Percentiles rank a stretch among this genome's conserved stretches.
These are phyloP conservation scores for Tachina fera DNA, from an alignment of 2,888 invertebrate genomes.

Conservation along the genomic window DNA sequence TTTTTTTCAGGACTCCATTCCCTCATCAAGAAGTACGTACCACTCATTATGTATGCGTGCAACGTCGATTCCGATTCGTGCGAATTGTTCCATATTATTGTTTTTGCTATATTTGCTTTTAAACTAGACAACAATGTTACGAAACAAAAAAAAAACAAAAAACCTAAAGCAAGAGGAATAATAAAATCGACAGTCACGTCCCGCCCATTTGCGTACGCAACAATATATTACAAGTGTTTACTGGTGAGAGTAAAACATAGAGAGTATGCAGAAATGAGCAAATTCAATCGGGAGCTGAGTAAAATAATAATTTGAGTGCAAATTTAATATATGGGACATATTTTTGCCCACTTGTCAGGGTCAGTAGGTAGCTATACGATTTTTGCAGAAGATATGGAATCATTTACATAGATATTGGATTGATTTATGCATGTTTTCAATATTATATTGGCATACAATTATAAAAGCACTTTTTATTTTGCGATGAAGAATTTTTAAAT, in stretches of 20 bases:
- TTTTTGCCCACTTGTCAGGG: constrained; percentile 47
- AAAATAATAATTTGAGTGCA: constrained; percentile 22
- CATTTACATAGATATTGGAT: not conserved
- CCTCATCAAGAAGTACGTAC: constrained; percentile 26
- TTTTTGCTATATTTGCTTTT: constrained; percentile 56
- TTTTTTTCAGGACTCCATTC: constrained; percentile 21
- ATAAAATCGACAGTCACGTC: constrained; percentile 81
- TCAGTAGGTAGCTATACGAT: not conserved
- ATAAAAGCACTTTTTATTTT: not conserved
- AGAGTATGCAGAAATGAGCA: constrained; percentile 28
- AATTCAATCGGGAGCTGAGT: constrained; percentile 12
- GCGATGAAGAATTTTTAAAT: not conserved
- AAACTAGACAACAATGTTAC: constrained; percentile 40
- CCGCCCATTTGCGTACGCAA: constrained; percentile 83
- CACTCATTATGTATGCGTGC: constrained; percentile 81
- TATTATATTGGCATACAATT: not conserved
- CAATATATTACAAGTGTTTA: constrained; percentile 64
- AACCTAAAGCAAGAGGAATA: constrained; percentile 72
- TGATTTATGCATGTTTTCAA: not conserved
- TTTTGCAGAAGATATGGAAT: not conserved
- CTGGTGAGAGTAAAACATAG: constrained; percentile 56
- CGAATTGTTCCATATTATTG: constrained; percentile 70
- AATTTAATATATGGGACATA: constrained; percentile 43
- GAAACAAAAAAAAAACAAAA: constrained; percentile 63
- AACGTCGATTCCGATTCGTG: constrained; percentile 82